Conservation (phyloP, 2,888 invertebrate species). For the Pinctada fucata region DNA sequence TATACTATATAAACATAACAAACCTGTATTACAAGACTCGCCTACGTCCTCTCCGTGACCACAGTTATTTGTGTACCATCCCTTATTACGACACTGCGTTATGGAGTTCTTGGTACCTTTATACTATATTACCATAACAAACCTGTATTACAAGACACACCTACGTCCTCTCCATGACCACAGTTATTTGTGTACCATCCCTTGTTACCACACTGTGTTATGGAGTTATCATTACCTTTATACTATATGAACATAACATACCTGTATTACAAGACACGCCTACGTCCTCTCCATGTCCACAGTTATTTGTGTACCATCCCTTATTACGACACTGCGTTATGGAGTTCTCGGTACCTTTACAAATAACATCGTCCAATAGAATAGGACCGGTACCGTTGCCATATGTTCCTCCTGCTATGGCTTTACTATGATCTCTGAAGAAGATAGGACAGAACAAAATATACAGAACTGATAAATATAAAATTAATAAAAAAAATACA, state of each 20-base stretch:
- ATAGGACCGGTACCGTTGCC: conserved; percentile 56
- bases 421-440: conserved; percentile 38
- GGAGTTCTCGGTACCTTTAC: conserved; percentile 55
- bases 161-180: not conserved
- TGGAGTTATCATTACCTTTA: conserved; percentile 52
- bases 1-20: no score
- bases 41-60: conserved; percentile 63
- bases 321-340: conserved; percentile 56
- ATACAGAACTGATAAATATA: no score
- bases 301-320: conserved; percentile 61
- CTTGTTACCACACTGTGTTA: conserved; percentile 33
- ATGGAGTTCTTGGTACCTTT: conserved; percentile 47
- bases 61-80: conserved; percentile 63
- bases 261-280: conserved; percentile 60
- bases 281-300: conserved; percentile 63
- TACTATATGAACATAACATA: conserved; percentile 35
- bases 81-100: conserved; percentile 56
- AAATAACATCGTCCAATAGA: conserved; percentile 55
- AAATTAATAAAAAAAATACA: no score
- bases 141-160: conserved; percentile 42
- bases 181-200: not conserved
- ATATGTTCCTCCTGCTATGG: conserved; percentile 43
- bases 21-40: conserved; percentile 57
- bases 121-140: not conserved
- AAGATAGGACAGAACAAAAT: not conserved